These are phyloP conservation scores for Chorisops tibialis DNA, from an alignment of 2,888 invertebrate species.

Conservation along the genomic window DNA sequence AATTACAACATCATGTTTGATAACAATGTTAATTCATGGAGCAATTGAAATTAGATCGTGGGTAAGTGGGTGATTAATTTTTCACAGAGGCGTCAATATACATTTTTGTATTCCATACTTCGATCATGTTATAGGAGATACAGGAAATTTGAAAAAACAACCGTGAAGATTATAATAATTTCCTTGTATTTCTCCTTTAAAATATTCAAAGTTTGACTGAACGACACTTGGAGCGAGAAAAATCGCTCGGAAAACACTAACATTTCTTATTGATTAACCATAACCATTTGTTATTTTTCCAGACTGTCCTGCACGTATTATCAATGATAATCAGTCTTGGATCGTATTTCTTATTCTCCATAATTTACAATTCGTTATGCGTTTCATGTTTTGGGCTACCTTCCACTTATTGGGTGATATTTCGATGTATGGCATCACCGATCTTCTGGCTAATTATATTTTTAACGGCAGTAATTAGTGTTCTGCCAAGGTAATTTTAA, in stretches of 20 bases:
- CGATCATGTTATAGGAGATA: too few relatives aligned
- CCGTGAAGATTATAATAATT: too few relatives aligned
- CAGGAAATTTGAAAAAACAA: too few relatives aligned
- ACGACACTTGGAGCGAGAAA: too few relatives aligned
- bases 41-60: constrained; percentile 90
- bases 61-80: too few relatives aligned
- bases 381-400: constrained; percentile 78
- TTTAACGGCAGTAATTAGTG: constrained; percentile 71
- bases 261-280: too few relatives aligned
- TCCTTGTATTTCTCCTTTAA: too few relatives aligned
- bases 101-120: too few relatives aligned
- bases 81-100: too few relatives aligned
- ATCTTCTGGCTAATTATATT: constrained; percentile 79
- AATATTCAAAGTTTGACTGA: too few relatives aligned
- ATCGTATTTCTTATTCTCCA: constrained; percentile 78
- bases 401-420: constrained; percentile 85
- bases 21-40: constrained; percentile 81
- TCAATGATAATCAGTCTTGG: constrained; percentile 75
- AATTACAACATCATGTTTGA: constrained; percentile 80
- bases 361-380: constrained; percentile 79
- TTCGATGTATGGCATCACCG: constrained; percentile 68
- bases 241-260: too few relatives aligned
- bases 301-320: constrained; percentile 82
- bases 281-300: too few relatives aligned
- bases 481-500: constrained; percentile 71